Evolutionary conservation across 2,888 invertebrate genomes (phyloP).

Genomic region (Lysandra bellargus): DNA sequence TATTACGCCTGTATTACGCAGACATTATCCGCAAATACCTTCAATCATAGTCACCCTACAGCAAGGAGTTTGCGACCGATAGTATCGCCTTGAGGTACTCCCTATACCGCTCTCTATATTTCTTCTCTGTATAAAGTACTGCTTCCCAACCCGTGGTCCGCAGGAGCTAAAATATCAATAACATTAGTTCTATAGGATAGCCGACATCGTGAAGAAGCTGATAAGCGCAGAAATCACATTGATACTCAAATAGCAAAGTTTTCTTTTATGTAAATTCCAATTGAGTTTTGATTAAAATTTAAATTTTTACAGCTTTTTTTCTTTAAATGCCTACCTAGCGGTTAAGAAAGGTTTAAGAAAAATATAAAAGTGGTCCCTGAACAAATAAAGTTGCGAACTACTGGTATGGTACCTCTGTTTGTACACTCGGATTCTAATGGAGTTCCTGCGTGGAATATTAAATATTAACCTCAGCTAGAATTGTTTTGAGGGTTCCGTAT

Average conservation of each 20-base stretch:
- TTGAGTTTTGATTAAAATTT: too few relatives aligned
- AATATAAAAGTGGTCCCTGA: too few relatives aligned
- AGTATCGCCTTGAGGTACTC: conserved; percentile 34
- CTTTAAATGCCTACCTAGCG: too few relatives aligned
- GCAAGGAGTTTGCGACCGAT: conserved; percentile 34
- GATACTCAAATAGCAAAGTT: too few relatives aligned
- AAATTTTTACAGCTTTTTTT: too few relatives aligned
- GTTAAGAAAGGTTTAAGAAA: too few relatives aligned
- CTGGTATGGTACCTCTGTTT: conserved; percentile 3
- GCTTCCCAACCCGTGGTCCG: neutral
- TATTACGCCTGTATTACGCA: neutral
- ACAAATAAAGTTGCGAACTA: too few relatives aligned
- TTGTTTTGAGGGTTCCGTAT: neutral
- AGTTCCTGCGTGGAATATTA: conserved; percentile 19
- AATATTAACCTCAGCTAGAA: conserved; percentile 3
- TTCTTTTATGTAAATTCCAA: too few relatives aligned
- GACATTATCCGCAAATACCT: neutral
- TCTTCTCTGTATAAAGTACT: neutral
- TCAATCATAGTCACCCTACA: conserved; percentile 24
- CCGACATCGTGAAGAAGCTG: too few relatives aligned
- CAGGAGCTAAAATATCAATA: too few relatives aligned
- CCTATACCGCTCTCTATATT: neutral
- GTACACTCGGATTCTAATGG: conserved; percentile 20
- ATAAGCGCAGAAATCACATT: too few relatives aligned
- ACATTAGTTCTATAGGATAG: too few relatives aligned